Conservation (phyloP, 1,140 invertebrate species). For the Spodoptera frugiperda region DNA sequence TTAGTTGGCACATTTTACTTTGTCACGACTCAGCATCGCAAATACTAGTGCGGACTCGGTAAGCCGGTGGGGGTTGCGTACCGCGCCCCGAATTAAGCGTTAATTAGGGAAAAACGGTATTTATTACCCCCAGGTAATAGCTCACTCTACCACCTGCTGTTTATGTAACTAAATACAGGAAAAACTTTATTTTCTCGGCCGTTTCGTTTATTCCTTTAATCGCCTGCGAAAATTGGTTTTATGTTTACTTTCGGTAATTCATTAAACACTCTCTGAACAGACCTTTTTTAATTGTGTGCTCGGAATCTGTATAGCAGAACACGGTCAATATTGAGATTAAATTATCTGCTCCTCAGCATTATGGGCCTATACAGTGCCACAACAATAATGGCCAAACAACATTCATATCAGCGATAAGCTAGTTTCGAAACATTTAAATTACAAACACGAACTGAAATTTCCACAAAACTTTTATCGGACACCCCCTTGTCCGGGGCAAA, state of each 20-base stretch:
- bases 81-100: slow-evolving; percentile 76
- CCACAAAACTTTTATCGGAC: slow-evolving; percentile 55
- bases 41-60: slow-evolving; percentile 24
- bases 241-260: slow-evolving; percentile 6
- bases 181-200: slow-evolving; percentile 35
- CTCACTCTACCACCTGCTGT: slow-evolving; percentile 74
- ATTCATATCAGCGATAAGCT: slow-evolving; percentile 9
- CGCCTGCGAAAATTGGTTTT: slow-evolving; percentile 24
- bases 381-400: slow-evolving; percentile 2
- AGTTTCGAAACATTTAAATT: slow-evolving; percentile 48
- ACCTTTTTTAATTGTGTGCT: too few relatives aligned
- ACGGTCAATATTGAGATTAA: too few relatives aligned
- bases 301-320: too few relatives aligned
- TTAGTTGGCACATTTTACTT: slow-evolving; percentile 4
- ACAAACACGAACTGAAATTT: slow-evolving; percentile 44
- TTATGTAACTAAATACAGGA: slow-evolving; percentile 62
- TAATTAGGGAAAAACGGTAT: slow-evolving; percentile 85
- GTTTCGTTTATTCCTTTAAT: slow-evolving; percentile 26
- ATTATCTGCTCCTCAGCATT: too few relatives aligned
- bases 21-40: slow-evolving; percentile 20
- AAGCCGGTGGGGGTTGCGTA: slow-evolving; percentile 13
- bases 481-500: slow-evolving; percentile 50
- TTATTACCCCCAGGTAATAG: slow-evolving; percentile 73
- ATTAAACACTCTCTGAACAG: background rate
- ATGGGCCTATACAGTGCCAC: background rate